Conservation (phyloP, 2,113 vertebrate genomes). For the Chamaetylas fuelleborni region DNA sequence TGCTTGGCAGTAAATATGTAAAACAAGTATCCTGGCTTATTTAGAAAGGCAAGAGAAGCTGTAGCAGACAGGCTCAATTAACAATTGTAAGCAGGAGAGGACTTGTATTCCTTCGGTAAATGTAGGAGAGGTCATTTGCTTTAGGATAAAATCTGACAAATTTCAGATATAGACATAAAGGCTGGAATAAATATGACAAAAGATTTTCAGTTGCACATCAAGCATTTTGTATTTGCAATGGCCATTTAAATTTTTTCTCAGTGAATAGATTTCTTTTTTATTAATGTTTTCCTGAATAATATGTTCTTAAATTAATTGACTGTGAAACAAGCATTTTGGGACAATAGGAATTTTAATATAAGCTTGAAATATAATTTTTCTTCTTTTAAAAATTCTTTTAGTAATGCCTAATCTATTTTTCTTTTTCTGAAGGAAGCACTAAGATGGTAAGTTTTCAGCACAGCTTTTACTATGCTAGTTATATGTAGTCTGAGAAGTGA, state of each 20-base stretch:
- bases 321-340: slow-evolving; percentile 39
- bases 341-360: slow-evolving; percentile 35
- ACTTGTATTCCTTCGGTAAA: slow-evolving; percentile 57
- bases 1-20: slow-evolving; percentile 65
- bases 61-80: slow-evolving; percentile 69
- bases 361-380: background rate
- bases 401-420: background rate
- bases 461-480: slow-evolving; percentile 3
- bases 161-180: slow-evolving; percentile 61
- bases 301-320: slow-evolving; percentile 42
- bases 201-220: slow-evolving; percentile 53
- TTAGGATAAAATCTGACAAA: slow-evolving; percentile 74
- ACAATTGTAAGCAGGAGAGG: slow-evolving; percentile 66
- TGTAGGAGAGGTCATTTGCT: slow-evolving; percentile 71
- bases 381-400: background rate
- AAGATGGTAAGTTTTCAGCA: slow-evolving; percentile 6
- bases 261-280: slow-evolving; percentile 11
- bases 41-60: slow-evolving; percentile 50
- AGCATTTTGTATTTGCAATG: slow-evolving; percentile 39
- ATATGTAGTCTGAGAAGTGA: slow-evolving; percentile 1
- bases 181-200: slow-evolving; percentile 60
- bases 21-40: slow-evolving; percentile 57
- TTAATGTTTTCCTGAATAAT: slow-evolving; percentile 51
- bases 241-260: slow-evolving; percentile 39
- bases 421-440: background rate